Evolutionary conservation across 2,888 invertebrate species (phyloP), one percentile per base, ranked within the genome.

Genomic region (Rhagonycha lutea): DNA sequence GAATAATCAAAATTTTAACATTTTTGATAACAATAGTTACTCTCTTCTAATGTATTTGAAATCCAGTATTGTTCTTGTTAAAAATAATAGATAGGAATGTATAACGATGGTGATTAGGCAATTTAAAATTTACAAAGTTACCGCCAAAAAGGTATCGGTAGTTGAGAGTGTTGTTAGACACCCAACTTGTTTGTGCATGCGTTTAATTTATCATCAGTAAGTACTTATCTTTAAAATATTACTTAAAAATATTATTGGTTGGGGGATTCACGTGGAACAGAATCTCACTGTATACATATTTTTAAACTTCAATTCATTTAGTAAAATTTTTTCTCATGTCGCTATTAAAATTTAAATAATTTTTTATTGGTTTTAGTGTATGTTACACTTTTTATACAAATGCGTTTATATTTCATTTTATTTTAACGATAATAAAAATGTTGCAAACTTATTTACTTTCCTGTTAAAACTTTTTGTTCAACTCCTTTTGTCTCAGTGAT

Each of bases 1-100:
- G 18, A 68, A n/a, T 70, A 29, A 70, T 47, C 18, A 28, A 65
- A 28, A 65, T 14, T 61, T 60, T 24, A 14, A 26, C 18, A 14
- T 69, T 70, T 68, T 61, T 29, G 11, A 26, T 61, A 72, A 68
- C 14, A 73, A 72, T n/a, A 28, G 61, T 14, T 60, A 26, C 69
- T 69, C 67, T 72, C 68, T 67, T 18, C 68, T 69, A 73, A 61
- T 61, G 73, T 73, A 73, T 73, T 68, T 68, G 29, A 72, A 72
- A 68, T 61, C 61, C 74, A 74, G 71, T 74, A 74, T 74, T 74
- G 70, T 70, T 74, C 74, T 74, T 71, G 67, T 61, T 74, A 28
- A 74, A 74, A 68, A 70, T 67, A 72, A 68, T 69, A 47, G 29
- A 65, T 62, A 69, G 61, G 32, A 69, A 62, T 60, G 60, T 14